Evolutionary conservation across 2,113 vertebrate genomes (phyloP), one percentile per base, ranked within the genome.

Genomic region (Sinocyclocheilus maitianheensis): DNA sequence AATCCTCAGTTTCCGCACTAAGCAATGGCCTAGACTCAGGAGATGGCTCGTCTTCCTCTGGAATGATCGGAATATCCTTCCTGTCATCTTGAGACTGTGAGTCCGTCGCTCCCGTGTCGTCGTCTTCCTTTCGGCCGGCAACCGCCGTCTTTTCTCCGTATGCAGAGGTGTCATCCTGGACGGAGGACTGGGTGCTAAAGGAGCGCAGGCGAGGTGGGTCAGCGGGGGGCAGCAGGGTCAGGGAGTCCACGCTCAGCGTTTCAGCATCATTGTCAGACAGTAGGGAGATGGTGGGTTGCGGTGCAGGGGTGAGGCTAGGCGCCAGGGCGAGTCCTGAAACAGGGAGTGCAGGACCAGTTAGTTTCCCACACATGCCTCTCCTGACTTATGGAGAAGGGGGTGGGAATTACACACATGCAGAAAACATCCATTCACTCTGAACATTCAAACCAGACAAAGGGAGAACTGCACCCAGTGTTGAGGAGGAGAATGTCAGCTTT

Each of bases 231-330:
- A 99, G 92, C 62, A 99, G 94, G 0, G 98, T 99, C 46, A 99
- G 96, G 0, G 97, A 98, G 92, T 99, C 98, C 18, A 97, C 95
- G 0, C 97, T 99, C 40, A 98, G 93, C 0, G 95, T 40, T 78
- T 98, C 97, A 0, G 96, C 90, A 62, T 22, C 90, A 90, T 95
- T 94, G 88, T 97, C 95, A 0, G 95, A 97, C 87, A 99, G 94
- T 80, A 99, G 93, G 26, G 98, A 99, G 92, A 99, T 97, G 18
- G 96, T 96, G 87, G 98, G 98, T 93, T 99, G 98, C 84, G 95
- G 96, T 0, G 98, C 94, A 0, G 97, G 98, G 76, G 96, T 96
- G 90, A 99, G 95, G 94, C 98, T 99, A 24, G 98, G 98, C 12
- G 97, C 96, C 89, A 98, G 90, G 60, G 93, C 91, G 77, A 96